Conservation (phyloP, 2,888 invertebrate species). For the Synergus laeviventris region DNA sequence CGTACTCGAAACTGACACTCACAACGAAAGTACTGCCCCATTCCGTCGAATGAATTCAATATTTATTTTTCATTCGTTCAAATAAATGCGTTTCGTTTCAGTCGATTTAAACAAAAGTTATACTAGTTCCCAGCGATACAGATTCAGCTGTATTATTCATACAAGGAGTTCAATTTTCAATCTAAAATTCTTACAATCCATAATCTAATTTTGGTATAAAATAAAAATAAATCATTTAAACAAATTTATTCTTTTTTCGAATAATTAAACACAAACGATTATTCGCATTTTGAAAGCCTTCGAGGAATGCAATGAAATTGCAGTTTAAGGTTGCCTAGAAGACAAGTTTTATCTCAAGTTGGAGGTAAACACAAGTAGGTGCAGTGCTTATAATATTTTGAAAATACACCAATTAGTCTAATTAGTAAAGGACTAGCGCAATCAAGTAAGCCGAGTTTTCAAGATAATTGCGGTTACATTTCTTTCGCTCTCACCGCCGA, state of each 20-base stretch:
- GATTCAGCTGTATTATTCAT: not conserved
- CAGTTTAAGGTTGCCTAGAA: not conserved
- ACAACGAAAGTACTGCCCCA: slow-evolving; percentile 1
- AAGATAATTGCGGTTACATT: slow-evolving; percentile 38
- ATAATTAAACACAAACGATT: not conserved
- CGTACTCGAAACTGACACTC: not conserved
- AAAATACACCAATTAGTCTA: slow-evolving; percentile 18
- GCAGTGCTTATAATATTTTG: not conserved
- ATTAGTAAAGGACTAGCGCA: slow-evolving; percentile 14
- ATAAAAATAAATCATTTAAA: not conserved
- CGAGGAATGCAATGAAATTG: not conserved
- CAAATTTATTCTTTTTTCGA: not conserved
- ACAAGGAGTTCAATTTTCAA: not conserved
- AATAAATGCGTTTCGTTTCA: not conserved
- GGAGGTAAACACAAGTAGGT: not conserved
- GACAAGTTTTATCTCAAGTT: not conserved
- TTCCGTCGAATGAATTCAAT: not conserved
- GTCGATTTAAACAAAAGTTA: too few relatives aligned
- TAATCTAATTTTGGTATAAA: not conserved
- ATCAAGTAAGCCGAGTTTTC: slow-evolving; percentile 23
- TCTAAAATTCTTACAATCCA: not conserved
- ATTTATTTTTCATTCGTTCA: not conserved
- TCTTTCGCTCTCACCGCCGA: slow-evolving; percentile 32
- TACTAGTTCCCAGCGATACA: too few relatives aligned
- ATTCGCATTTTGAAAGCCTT: not conserved